phyloP scores from a whole-genome alignment of 1,140 invertebrate species.

The Metaphire vulgaris region DNA sequence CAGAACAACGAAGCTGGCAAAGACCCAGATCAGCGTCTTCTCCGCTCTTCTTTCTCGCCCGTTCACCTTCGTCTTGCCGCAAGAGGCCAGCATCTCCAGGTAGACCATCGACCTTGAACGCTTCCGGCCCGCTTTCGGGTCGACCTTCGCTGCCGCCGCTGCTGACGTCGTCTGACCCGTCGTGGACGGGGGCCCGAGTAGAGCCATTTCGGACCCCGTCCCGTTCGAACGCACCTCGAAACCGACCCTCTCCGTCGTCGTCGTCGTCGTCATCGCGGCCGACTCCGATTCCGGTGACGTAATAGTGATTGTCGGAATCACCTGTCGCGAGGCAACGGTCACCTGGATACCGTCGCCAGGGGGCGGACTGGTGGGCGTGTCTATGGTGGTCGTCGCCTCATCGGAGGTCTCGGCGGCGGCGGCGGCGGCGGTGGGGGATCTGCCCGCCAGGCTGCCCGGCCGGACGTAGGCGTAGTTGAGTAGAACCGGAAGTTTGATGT shows the following conservation, averaged over 20 bases:
- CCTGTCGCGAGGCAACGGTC: not conserved
- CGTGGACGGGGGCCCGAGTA: not conserved
- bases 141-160: not conserved
- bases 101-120: constrained; percentile 5
- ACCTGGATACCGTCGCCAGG: not conserved
- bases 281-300: not conserved
- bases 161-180: not conserved
- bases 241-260: not conserved
- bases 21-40: constrained; percentile 54
- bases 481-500: not conserved
- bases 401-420: too few species aligned
- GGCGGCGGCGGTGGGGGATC: not conserved
- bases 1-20: constrained; percentile 49
- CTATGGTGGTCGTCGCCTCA: not conserved
- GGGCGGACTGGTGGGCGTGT: too few species aligned
- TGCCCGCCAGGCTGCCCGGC: not conserved
- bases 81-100: constrained; percentile 11
- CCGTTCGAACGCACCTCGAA: not conserved
- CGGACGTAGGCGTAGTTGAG: not conserved
- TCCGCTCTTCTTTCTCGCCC: constrained; percentile 57
- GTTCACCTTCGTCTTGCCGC: constrained; percentile 13
- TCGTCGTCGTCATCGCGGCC: not conserved
- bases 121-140: not conserved
- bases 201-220: not conserved
- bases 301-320: not conserved